Conservation (phyloP, 2,797 vertebrate genomes). For the Mus spretus region DNA sequence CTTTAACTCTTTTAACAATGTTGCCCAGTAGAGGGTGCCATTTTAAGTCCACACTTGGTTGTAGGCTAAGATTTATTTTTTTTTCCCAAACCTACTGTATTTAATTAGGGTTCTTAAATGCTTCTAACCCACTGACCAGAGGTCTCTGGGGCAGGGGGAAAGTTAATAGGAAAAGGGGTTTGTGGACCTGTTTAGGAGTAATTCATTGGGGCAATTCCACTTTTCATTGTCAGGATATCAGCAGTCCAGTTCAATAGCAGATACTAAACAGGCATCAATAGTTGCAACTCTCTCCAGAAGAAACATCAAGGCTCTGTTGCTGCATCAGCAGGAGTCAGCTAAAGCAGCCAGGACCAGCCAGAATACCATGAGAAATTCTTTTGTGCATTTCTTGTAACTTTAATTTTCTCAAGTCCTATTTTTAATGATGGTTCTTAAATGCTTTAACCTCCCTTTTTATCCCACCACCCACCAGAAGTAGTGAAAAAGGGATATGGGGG, state of each 20-base stretch:
- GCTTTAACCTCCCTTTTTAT: neutral
- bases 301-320: neutral
- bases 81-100: neutral
- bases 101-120: neutral
- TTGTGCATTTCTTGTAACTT: neutral
- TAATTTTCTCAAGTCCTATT: neutral
- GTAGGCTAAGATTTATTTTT: neutral
- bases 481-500: neutral
- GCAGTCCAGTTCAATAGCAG: no score
- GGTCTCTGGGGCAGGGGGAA: no score
- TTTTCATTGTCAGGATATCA: no score
- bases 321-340: neutral
- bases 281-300: no score
- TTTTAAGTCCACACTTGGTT: conserved; percentile 32
- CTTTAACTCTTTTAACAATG: conserved; percentile 28
- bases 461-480: neutral
- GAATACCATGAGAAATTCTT: neutral
- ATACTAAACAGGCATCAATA: no score
- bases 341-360: neutral
- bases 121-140: neutral
- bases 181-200: neutral
- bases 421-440: neutral
- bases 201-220: no score
- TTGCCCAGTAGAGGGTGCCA: neutral
- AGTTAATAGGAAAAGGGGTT: neutral